phyloP scores from a whole-genome alignment of 2,888 invertebrate genomes.

The Pegoplata infirma region DNA sequence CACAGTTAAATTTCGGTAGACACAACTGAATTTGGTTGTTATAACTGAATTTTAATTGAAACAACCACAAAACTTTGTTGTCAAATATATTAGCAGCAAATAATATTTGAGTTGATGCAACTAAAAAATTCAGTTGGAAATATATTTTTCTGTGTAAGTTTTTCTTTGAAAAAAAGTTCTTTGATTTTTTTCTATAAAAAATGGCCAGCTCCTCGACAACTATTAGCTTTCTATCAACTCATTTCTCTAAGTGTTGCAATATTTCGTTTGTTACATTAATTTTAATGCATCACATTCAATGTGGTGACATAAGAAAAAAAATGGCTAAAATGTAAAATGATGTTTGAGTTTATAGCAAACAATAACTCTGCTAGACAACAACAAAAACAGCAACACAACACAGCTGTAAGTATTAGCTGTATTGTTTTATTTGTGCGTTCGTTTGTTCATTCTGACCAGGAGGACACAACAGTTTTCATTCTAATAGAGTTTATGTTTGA shows the following conservation, averaged over 20 bases:
- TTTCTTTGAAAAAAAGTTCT: neutral
- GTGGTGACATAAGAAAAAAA: conserved; percentile 45
- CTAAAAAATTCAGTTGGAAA: no score
- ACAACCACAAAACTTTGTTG: no score
- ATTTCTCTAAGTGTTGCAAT: no score
- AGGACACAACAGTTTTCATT: conserved; percentile 28
- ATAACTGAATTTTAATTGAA: no score
- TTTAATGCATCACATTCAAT: conserved; percentile 20
- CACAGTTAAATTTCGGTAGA: no score
- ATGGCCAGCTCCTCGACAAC: no score
- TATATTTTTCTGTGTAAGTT: neutral
- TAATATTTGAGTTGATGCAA: neutral
- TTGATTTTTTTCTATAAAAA: neutral
- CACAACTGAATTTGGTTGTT: no score
- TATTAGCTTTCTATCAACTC: no score
- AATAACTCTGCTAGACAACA: no score
- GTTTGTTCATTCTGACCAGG: conserved; percentile 2
- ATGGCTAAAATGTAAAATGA: conserved; percentile 23
- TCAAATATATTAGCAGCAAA: no score
- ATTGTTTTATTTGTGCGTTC: neutral
- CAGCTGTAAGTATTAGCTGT: neutral
- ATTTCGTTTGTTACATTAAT: conserved; percentile 2
- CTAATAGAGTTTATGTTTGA: conserved; percentile 9
- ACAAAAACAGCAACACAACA: conserved; percentile 15
- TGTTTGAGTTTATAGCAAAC: conserved; percentile 23